Evolutionary conservation across 2,797 vertebrate genomes (phyloP), one percentile per base, ranked within the genome.

Genomic region (Coreius guichenoti): DNA sequence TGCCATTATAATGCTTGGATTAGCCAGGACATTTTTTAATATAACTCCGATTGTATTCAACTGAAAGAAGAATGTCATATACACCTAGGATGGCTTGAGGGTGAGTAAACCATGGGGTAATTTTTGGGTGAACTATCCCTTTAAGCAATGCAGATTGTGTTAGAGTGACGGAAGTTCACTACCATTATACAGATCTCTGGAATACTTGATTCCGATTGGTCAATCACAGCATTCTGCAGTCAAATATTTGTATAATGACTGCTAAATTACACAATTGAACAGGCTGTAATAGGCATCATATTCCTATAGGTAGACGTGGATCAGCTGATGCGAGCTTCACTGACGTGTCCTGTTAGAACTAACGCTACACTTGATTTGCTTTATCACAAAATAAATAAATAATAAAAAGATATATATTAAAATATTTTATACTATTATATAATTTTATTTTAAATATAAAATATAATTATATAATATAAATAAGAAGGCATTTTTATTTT

Each of bases 171-270:
- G 16, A 72, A 21, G 47, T 21, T 31, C 26, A 54, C 33, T 54
- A 13, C 19, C 47, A 54, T 54, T 33, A 13, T 19, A 36, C 31
- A 76, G 29, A 13, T 23, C 19, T 76, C 1, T 76, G 49, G 26
- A 75, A 56, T 36, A n/a, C 51, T 56, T 36, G 8, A n/a, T 56
- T 58, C 74, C n/a, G 31, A 58, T 58, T 58, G 72, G 74, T 56
- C 19, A 36, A 4, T 39, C 74, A n/a, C 31, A 58, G 31, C 31
- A n/a, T 76, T 56, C 51, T 23, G 33, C 21, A n/a, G 51, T 56
- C 2, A 76, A 56, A 36, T 33, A n/a, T 36, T 36, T 56, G 21
- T 33, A 14, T 49, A 21, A 49, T 26, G 45, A 51, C 45, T 29
- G 9, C 16, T 51, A 31, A 74, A 74, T 51, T 2, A 31, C 45